Base-by-base conservation (phyloP, 2,888 invertebrate genomes). In the Mesorhabditis sp. region DNA sequence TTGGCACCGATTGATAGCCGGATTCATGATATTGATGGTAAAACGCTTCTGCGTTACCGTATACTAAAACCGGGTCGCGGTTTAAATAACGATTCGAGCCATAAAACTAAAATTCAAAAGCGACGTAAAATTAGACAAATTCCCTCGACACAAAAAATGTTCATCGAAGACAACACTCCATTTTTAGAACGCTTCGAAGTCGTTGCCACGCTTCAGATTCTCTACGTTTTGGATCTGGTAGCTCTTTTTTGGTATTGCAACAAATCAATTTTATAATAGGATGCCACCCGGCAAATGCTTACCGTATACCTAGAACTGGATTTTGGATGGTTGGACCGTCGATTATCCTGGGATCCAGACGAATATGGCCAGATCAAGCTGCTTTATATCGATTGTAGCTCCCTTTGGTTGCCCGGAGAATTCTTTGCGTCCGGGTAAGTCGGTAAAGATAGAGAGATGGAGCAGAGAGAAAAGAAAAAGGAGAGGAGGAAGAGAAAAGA, bases 321-420 rank as follows among this genome's bases (percentile, higher is more conserved):
- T 13, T n/a, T 50, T 10, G n/a, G n/a, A 50, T 50, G 58, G 58
- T n/a, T 13, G n/a, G 58, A 50, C 58, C 58, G n/a, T 13, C 58
- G 58, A 50, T 50, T 50, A n/a, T 10, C 58, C n/a, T 50, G 58
- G 58, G 58, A 50, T 50, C 58, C 58, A 13, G 58, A 50, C 10
- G n/a, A 50, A 50, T 50, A 50, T 50, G 58, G n/a, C n/a, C 10
- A 50, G 1, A 10, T 50, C n/a, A n/a, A 50, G n/a, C n/a, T n/a
- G n/a, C 58, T 50, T 50, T 50, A 50, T 50, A n/a, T 50, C n/a
- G 7, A 10, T 10, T 50, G 58, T 50, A n/a, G n/a, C 7, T 50
- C 58, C 58, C 58, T 50, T 50, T 50, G 58, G 58, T 10, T n/a
- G 58, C 58, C 58, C n/a, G 58, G n/a, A n/a, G 58, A 50, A n/a